Percentiles rank a stretch among this genome's conserved stretches.
Evolutionary conservation across 2,888 invertebrate species (phyloP).

Genomic region (Andrena camellia): DNA sequence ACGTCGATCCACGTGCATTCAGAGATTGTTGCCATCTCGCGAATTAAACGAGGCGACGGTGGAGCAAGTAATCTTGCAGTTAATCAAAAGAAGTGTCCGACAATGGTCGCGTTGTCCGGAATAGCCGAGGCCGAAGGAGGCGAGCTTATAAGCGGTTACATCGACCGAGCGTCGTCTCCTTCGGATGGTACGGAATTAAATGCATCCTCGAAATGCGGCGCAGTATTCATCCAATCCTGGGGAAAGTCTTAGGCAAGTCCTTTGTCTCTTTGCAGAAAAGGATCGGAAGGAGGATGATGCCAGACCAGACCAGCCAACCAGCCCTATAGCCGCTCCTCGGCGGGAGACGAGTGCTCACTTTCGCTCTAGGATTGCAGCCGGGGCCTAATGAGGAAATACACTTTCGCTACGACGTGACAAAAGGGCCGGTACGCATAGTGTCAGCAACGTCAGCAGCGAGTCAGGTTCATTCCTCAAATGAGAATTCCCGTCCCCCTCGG

Average conservation of each 20-base stretch:
- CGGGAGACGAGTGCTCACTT: conserved; percentile 50
- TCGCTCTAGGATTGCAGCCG: conserved; percentile 64
- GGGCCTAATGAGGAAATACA: conserved; percentile 74
- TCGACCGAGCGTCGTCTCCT: neutral
- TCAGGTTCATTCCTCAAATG: conserved; percentile 77
- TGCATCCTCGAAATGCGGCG: conserved; percentile 32
- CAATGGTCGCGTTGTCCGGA: conserved; percentile 16
- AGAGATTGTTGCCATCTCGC: neutral
- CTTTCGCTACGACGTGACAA: conserved; percentile 73
- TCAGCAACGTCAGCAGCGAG: conserved; percentile 69
- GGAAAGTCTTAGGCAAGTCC: conserved; percentile 31
- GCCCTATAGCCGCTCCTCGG: conserved; percentile 18
- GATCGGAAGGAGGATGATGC: conserved; percentile 51
- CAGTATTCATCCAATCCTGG: conserved; percentile 54
- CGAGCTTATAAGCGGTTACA: conserved; percentile 20
- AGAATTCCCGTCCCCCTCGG: conserved; percentile 65
- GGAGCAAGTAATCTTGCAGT: conserved; percentile 16
- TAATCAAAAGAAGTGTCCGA: conserved; percentile 35
- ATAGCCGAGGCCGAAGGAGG: neutral
- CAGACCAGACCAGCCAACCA: neutral
- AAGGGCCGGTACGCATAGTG: conserved; percentile 63
- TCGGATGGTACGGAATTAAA: conserved; percentile 49
- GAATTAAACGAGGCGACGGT: conserved; percentile 8
- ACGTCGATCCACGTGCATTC: neutral
- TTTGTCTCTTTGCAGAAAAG: conserved; percentile 46